phyloP scores from a whole-genome alignment of 2,113 vertebrate species.

The Barbus barbus region DNA sequence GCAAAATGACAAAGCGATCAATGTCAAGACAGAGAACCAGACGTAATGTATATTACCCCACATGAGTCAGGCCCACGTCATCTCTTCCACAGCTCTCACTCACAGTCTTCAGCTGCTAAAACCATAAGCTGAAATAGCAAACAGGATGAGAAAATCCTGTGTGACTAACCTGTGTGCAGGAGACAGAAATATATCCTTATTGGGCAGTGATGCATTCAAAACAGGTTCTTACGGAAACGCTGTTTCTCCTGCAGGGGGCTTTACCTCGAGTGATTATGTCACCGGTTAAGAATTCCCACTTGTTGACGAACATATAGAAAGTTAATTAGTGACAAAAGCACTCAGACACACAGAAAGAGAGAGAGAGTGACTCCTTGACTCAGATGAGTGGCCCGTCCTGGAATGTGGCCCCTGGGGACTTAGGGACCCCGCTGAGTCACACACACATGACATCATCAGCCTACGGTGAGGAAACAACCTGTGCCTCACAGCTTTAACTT shows the following conservation, averaged over 20 bases:
- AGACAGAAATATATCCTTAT: constrained; percentile 11
- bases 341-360: constrained; percentile 30
- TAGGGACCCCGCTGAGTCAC: constrained; percentile 55
- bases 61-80: constrained; percentile 19
- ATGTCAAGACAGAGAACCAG: not conserved
- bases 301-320: constrained; percentile 44
- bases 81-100: not conserved
- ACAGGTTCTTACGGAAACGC: not conserved
- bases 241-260: not conserved
- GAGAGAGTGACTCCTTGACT: not conserved
- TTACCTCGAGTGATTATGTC: constrained; percentile 55
- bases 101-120: not conserved
- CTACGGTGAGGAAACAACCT: constrained; percentile 16
- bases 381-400: constrained; percentile 47
- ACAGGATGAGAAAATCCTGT: not conserved
- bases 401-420: constrained; percentile 30
- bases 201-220: not conserved
- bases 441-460: constrained; percentile 44
- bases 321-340: constrained; percentile 63
- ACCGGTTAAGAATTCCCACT: constrained; percentile 64
- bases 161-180: not conserved
- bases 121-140: not conserved
- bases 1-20: not conserved
- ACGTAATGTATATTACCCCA: not conserved
- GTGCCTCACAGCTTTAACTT: not conserved